Evolutionary conservation across 2,797 vertebrate genomes (phyloP).

Genomic region (Silurus lanzhouensis): DNA sequence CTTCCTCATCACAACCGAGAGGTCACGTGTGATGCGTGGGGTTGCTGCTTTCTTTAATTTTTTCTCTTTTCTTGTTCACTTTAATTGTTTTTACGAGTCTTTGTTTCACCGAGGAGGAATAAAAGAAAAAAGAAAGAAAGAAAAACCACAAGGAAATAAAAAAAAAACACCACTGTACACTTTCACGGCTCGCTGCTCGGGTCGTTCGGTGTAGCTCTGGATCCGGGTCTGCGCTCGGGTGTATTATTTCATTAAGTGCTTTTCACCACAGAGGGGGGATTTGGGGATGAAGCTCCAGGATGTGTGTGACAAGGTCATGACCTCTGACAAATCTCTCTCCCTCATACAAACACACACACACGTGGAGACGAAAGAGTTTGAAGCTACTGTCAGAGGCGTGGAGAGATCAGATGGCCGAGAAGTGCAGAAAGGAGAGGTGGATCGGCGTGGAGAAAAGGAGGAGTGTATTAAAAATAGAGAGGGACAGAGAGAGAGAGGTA

Average conservation of each 20-base stretch:
- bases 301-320: conserved; percentile 90
- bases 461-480: conserved; percentile 38
- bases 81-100: not conserved
- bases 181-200: conserved; percentile 51
- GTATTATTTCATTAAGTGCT: conserved; percentile 98
- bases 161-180: conserved; percentile 73
- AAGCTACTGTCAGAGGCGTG: conserved; percentile 26
- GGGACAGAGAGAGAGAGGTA: conserved; percentile 33
- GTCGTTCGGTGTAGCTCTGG: conserved; percentile 3
- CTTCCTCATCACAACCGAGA: conserved; percentile 65
- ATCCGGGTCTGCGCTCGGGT: conserved; percentile 62
- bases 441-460: not conserved
- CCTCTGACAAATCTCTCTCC: conserved; percentile 84
- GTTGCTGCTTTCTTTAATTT: conserved; percentile 3
- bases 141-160: not conserved
- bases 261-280: conserved; percentile 78
- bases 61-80: conserved; percentile 44
- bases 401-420: conserved; percentile 34
- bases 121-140: not conserved
- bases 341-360: conserved; percentile 62
- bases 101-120: conserved; percentile 54
- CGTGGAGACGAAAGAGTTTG: conserved; percentile 21
- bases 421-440: not conserved
- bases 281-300: conserved; percentile 85
- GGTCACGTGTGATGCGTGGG: conserved; percentile 66